A percentile compares a stretch with the other conserved stretches of the same genome.
phyloP scores from a whole-genome alignment of 2,113 vertebrate species.

The Hyperoodon ampullatus region DNA sequence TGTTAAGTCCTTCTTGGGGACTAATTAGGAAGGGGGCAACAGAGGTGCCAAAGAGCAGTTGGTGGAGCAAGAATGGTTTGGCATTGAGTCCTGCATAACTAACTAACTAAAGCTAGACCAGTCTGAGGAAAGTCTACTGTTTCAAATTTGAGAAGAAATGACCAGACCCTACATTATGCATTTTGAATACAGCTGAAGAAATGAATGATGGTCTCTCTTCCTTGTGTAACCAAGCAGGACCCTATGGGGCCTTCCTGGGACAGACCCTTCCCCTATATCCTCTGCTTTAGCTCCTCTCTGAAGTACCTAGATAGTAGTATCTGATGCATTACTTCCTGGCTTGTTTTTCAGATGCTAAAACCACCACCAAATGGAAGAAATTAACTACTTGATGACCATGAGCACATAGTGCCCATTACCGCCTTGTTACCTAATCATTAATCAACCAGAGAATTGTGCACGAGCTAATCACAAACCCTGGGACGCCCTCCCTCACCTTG shows the following conservation, averaged over 20 bases:
- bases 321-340: neutral
- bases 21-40: neutral
- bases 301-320: neutral
- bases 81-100: neutral
- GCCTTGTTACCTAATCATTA: neutral
- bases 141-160: conserved; percentile 49
- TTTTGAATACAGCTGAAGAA: conserved; percentile 41
- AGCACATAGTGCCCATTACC: neutral
- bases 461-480: neutral
- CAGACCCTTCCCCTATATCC: neutral
- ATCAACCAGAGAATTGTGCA: neutral
- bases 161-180: neutral
- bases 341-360: neutral
- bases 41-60: neutral
- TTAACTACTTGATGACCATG: neutral
- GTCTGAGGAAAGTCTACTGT: neutral
- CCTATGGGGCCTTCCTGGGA: neutral
- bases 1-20: neutral
- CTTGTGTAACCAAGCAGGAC: neutral
- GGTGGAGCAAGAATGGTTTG: neutral
- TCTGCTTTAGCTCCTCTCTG: neutral
- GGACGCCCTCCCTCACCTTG: neutral
- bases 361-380: neutral
- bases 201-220: neutral
- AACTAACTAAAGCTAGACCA: neutral